Conservation (phyloP, 1,140 invertebrate species). For the Hyles vespertilio region DNA sequence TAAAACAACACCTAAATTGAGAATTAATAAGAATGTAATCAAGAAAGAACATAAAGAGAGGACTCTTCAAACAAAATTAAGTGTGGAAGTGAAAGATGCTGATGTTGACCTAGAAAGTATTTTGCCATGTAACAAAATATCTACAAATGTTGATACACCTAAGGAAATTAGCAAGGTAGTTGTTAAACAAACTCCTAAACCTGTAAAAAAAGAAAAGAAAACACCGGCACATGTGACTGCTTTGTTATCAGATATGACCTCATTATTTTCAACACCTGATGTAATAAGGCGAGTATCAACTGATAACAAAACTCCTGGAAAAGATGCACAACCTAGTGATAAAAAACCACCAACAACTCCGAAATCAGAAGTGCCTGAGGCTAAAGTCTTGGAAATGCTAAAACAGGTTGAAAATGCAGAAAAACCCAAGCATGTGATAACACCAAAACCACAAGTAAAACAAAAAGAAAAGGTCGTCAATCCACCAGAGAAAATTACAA, state of each 20-base stretch:
- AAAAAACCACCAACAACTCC: slow-evolving; percentile 46
- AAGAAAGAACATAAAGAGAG: slow-evolving; percentile 61
- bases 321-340: slow-evolving; percentile 25
- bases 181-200: slow-evolving; percentile 58
- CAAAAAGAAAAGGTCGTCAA: slow-evolving; percentile 36
- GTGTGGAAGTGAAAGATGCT: slow-evolving; percentile 37
- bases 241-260: slow-evolving; percentile 79
- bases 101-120: slow-evolving; percentile 37
- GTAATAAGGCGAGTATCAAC: slow-evolving; percentile 82
- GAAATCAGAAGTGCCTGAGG: slow-evolving; percentile 42
- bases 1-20: slow-evolving; percentile 45
- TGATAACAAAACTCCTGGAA: slow-evolving; percentile 58
- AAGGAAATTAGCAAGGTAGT: slow-evolving; percentile 47
- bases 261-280: slow-evolving; percentile 86
- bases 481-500: slow-evolving; percentile 42
- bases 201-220: slow-evolving; percentile 82
- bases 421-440: slow-evolving; percentile 26
- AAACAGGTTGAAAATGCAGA: slow-evolving; percentile 40
- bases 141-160: slow-evolving; percentile 8
- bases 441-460: slow-evolving; percentile 50
- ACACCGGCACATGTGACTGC: slow-evolving; percentile 78
- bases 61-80: slow-evolving; percentile 37
- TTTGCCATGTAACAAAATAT: slow-evolving; percentile 30
- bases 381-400: slow-evolving; percentile 26
- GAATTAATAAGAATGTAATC: slow-evolving; percentile 47